Conservation (phyloP, 2,888 invertebrate species). For the Anticlea derivata region DNA sequence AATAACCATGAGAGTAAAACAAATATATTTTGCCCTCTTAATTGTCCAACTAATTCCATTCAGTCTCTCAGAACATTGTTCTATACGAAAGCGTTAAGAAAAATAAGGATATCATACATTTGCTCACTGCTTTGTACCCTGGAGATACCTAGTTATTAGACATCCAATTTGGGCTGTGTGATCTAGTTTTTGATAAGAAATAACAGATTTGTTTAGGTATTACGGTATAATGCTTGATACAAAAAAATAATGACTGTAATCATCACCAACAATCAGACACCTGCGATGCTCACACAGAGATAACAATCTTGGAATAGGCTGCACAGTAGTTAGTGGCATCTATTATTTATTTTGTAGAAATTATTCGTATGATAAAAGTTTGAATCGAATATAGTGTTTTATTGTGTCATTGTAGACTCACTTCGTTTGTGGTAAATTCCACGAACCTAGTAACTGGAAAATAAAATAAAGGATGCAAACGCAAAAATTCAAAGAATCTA, state of each 20-base stretch:
- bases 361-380: constrained; percentile 17
- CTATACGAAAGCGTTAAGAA: too few relatives aligned
- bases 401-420: constrained; percentile 1
- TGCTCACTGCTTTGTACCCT: too few relatives aligned
- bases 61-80: too few relatives aligned
- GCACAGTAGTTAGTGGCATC: constrained; percentile 20
- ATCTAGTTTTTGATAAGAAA: constrained; percentile 3
- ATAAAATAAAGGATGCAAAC: background rate
- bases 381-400: constrained; percentile 3
- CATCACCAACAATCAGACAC: constrained; percentile 39
- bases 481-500: constrained; percentile 38
- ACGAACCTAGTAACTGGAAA: background rate
- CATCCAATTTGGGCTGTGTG: background rate
- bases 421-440: background rate
- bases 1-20: too few relatives aligned
- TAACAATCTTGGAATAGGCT: constrained; percentile 17
- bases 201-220: background rate
- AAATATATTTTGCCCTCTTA: too few relatives aligned
- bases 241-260: background rate
- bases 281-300: constrained; percentile 51
- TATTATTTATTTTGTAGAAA: constrained; percentile 7
- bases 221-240: background rate
- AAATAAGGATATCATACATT: too few relatives aligned
- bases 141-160: too few relatives aligned
- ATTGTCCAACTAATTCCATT: too few relatives aligned